Evolutionary conservation across 2,888 invertebrate species (phyloP).

Genomic region (Thereva unica): DNA sequence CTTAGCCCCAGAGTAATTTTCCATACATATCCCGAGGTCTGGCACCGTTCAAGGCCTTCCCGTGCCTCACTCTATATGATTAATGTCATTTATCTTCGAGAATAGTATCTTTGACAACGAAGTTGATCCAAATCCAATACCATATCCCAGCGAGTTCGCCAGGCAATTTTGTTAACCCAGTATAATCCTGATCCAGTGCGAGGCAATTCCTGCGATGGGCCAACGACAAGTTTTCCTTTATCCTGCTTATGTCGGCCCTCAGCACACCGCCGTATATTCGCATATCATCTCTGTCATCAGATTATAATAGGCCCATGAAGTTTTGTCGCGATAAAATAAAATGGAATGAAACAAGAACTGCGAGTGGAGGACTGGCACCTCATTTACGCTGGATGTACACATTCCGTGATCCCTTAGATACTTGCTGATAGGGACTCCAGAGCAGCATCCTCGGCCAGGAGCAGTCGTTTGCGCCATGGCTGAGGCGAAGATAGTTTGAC

Average conservation of each 20-base stretch:
- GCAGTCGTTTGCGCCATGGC: slow-evolving; percentile 27
- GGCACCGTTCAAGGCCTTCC: too few relatives aligned
- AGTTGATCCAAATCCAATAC: background rate
- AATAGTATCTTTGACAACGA: slow-evolving; percentile 10
- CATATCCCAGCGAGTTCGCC: background rate
- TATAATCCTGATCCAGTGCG: slow-evolving; percentile 5
- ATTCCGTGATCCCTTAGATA: slow-evolving; percentile 29
- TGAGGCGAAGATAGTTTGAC: slow-evolving; percentile 20
- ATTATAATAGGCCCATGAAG: slow-evolving; percentile 34
- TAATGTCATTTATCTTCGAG: slow-evolving; percentile 25
- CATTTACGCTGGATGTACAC: slow-evolving; percentile 31
- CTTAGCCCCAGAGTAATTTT: too few relatives aligned
- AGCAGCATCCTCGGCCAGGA: slow-evolving; percentile 15
- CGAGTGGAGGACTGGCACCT: slow-evolving; percentile 30
- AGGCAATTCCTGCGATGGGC: background rate
- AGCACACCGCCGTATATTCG: slow-evolving; percentile 19
- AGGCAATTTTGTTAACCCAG: slow-evolving; percentile 25
- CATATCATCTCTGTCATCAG: slow-evolving; percentile 31
- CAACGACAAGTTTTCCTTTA: background rate
- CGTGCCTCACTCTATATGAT: slow-evolving; percentile 12
- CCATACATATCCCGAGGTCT: too few relatives aligned
- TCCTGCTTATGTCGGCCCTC: background rate
- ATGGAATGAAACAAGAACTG: slow-evolving; percentile 25
- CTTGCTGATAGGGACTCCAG: slow-evolving; percentile 22
- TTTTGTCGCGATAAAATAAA: slow-evolving; percentile 32